Percentiles rank a stretch among this genome's conserved stretches.
Evolutionary conservation across 2,888 invertebrate species (phyloP).

Genomic region (Aspidapion aeneum): DNA sequence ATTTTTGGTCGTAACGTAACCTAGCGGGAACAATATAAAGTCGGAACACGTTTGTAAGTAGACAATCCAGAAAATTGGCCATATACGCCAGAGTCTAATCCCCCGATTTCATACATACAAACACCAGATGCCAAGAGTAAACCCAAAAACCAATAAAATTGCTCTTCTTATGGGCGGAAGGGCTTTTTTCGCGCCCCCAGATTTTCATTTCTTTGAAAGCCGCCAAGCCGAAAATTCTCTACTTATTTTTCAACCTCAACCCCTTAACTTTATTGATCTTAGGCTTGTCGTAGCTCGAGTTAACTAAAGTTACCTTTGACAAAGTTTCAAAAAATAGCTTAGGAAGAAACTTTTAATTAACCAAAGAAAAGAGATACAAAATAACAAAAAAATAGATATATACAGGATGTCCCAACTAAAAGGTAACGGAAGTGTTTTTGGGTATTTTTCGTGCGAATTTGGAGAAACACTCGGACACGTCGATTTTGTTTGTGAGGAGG

Average conservation of each 20-base stretch:
- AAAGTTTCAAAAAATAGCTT: no score
- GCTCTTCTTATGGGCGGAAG: neutral
- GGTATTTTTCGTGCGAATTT: no score
- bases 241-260: neutral
- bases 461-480: no score
- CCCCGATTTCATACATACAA: neutral
- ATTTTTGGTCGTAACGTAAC: neutral
- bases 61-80: neutral
- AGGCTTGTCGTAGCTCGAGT: no score
- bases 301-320: no score
- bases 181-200: neutral
- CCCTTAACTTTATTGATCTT: slow-evolving; percentile 9
- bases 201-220: slow-evolving; percentile 3
- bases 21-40: neutral
- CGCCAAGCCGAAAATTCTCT: neutral
- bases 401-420: no score
- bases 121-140: neutral
- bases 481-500: no score
- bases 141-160: neutral
- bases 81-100: neutral
- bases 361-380: no score
- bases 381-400: no score
- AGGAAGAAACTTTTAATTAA: no score
- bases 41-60: neutral
- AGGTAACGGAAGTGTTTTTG: no score